Conservation (phyloP, 2,113 vertebrate species). For the Columbina picui region DNA sequence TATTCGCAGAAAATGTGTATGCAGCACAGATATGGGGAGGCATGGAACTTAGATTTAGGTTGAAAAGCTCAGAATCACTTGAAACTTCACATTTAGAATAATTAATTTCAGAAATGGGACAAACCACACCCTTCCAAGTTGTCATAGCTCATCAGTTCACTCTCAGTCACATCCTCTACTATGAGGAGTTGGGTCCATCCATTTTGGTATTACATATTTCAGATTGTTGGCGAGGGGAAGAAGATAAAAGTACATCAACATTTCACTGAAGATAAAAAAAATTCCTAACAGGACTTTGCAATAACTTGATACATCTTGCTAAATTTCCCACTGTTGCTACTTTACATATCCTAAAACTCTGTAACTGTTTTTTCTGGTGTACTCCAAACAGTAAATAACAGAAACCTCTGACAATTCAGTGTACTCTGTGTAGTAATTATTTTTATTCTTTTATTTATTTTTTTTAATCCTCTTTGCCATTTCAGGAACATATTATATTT, state of each 20-base stretch:
- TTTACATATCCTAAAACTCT: neutral
- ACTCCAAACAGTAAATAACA: neutral
- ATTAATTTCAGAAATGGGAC: neutral
- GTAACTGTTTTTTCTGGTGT: neutral
- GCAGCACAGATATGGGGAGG: neutral
- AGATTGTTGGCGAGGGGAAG: neutral
- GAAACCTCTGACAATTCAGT: neutral
- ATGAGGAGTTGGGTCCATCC: neutral
- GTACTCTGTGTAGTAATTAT: accelerated
- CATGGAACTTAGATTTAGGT: neutral
- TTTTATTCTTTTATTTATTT: accelerated
- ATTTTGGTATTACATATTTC: neutral
- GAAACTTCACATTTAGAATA: neutral
- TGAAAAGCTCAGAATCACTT: neutral
- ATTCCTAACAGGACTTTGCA: neutral
- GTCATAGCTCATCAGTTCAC: neutral
- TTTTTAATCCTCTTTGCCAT: neutral
- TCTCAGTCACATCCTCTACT: neutral
- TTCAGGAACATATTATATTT: neutral
- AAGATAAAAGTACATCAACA: neutral
- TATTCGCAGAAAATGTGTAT: neutral
- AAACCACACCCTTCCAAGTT: neutral
- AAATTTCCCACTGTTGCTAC: neutral
- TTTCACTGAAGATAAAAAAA: neutral
- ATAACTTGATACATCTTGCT: neutral